Conservation (phyloP, 2,113 vertebrate species). For the zebrafish (Danio rerio) region GRCz12tu NC_133184.1:14081001-14081500, state of each 20-base stretch:
- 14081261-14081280: background rate
- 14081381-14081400: constrained; percentile 6
- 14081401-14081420: background rate
- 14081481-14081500: background rate
- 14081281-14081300: constrained; percentile 6
- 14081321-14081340: constrained; percentile 23
- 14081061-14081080: constrained; percentile 32
- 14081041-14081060: constrained; percentile 37
- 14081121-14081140: background rate
- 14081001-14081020: constrained; percentile 22
- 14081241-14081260: constrained; percentile 4
- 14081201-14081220: constrained; percentile 26
- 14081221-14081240: background rate
- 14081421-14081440: background rate
- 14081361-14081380: constrained; percentile 10
- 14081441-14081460: background rate
- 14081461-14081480: background rate
- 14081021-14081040: constrained; percentile 22
- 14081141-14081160: background rate
- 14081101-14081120: constrained; percentile 44
- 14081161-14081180: too few species aligned
- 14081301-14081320: background rate
- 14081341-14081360: constrained; percentile 38
- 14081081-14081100: constrained; percentile 19
- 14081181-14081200: background rate